Base-by-base conservation (phyloP, 2,797 vertebrate species). In the Philypnodon macrostomus region DNA sequence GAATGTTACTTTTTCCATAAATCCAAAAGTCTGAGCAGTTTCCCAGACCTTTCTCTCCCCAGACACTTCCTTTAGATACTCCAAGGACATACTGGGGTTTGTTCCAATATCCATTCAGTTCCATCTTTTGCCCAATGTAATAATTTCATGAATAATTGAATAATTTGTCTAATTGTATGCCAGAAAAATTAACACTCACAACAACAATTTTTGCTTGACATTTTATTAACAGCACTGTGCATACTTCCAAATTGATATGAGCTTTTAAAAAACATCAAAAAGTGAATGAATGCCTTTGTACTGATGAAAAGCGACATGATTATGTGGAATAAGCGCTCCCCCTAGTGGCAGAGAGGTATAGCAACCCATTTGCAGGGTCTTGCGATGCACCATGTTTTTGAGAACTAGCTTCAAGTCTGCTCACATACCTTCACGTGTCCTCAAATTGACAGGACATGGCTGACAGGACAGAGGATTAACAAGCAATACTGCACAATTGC, bases 161-260 rank as follows among this genome's bases (percentile, higher is more conserved):
- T n/a, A n/a, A n/a, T n/a, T n/a, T n/a, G n/a, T n/a, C n/a, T n/a
- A n/a, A n/a, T n/a, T n/a, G n/a, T n/a, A n/a, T n/a, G n/a, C n/a
- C n/a, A n/a, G n/a, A n/a, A n/a, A n/a, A n/a, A n/a, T n/a, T n/a
- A n/a, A n/a, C n/a, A n/a, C n/a, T n/a, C n/a, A n/a, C n/a, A 14
- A 45, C 40, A 36, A 47, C 17, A 49, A 14, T 56, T 36, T 76
- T 65, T 65, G 70, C 63, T 80, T 76, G 75, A 74, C 41, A 59
- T 87, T 89, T 88, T 87, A 89, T 87, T 84, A 81, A 88, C 83
- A 88, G 77, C 81, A 82, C 79, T 87, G 86, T 86, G 84, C 80
- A 86, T 79, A 85, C 83, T 81, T 86, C 70, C 75, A 87, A 84
- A 63, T 47, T 80, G 85, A 89, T 85, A 87, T 85, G 81, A 88